Evolutionary conservation across 2,113 vertebrate genomes (phyloP), one percentile per base, ranked within the genome.

Genomic region (Dasyprocta punctata): DNA sequence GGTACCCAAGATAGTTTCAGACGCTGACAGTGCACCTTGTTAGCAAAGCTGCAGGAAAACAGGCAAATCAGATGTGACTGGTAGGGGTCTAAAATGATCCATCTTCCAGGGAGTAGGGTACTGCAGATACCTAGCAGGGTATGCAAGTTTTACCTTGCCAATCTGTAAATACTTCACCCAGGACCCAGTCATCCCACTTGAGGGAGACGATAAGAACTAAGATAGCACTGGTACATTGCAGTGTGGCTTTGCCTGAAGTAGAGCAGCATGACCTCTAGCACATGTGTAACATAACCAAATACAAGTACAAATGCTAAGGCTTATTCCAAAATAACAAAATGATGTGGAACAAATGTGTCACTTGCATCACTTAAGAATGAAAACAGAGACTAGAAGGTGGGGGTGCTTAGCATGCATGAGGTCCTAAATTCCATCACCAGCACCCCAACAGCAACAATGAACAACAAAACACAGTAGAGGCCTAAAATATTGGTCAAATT

Each of bases 31-130:
- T n/a, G 12, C 7, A 5, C 24, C 47, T 9, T 3, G 8, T 1
- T 56, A 63, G 60, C 49, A 65, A 84, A 65, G 49, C 36, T 11
- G 1, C 3, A 6, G 60, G 30, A 52, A 89, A 85, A 71, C 0
- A 73, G n/a, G 24, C 12, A 16, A 17, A 30, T 52, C 24, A 47
- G 8, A 5, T 0, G 6, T 0, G 7, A 0, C 17, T 11, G 44
- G 5, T 0, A 9, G n/a, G 54, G 26, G 3, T 33, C 22, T 24
- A 41, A 58, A 81, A 69, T 1, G 26, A n/a, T 1, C 1, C 26
- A 3, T 17, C 19, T 38, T 61, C 73, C 10, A 17, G 2, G 8
- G 24, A 61, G 54, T 19, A 71, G 24, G 9, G 24, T 38, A 19
- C 26, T n/a, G 14, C 28, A 26, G 41, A 44, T 20, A 30, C 3